Base-by-base conservation (phyloP, 2,888 invertebrate species). In the Lasioglossum figueresi region DNA sequence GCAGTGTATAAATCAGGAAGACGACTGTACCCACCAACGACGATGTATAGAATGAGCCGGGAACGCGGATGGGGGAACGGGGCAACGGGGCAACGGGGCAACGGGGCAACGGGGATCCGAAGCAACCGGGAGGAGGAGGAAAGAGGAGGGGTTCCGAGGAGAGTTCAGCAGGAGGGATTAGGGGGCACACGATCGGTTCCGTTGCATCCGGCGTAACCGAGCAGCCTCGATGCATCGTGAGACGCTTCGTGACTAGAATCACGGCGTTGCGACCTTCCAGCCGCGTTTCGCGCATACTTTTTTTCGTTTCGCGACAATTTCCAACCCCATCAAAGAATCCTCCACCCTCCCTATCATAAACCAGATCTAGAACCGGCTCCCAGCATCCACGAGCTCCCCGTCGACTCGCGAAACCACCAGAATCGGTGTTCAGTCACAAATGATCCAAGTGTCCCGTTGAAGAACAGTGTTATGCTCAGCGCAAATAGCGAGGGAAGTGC, bases 1-100 rank as follows among this genome's bases (percentile, higher is more conserved):
- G 93, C 94, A 93, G 94, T 94, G 91, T 94, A 94, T 94, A 94
- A 94, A 94, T 94, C 94, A 94, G 93, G 91, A 94, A 93, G 93
- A 94, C 93, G 93, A 92, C 92, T 91, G 92, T 92, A 93, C 91
- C 92, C 88, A 91, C 91, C 90, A 90, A 90, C 92, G 90, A 89
- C 89, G 89, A 84, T 87, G 88, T 87, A 92, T 91, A 91, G 91
- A 90, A 92, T 85, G 89, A 86, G n/a, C 70, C 70, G 70, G 63
- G 76, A 76, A 76, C 76, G 63, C 6, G 63, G 68, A 14, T n/a
- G 70, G 70, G 5, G 70, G 37, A 2, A 70, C 70, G 14, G n/a
- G 34, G 37, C 4, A 16, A 56, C 48, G 71, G 43, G 71, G 27
- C n/a, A n/a, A n/a, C n/a, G 70, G 70, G 5, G 70, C n/a, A 2